A percentile compares a stretch with the other conserved stretches of the same genome.
phyloP scores from a whole-genome alignment of 1,140 invertebrate genomes.

The Caenorhabditis latens region DNA sequence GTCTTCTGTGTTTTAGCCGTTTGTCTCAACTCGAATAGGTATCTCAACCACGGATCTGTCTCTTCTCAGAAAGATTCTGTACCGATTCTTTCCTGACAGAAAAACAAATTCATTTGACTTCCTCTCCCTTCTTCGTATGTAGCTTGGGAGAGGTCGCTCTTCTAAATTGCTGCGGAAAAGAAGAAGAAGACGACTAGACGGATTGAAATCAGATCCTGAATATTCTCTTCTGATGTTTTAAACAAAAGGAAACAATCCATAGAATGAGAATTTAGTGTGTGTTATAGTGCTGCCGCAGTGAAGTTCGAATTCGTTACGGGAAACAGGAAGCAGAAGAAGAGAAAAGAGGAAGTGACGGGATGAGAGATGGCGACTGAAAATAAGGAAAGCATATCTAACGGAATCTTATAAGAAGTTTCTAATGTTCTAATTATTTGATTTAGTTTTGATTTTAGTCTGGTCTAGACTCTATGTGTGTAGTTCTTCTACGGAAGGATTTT shows the following conservation, averaged over 20 bases:
- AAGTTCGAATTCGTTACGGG: neutral
- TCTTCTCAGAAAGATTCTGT: neutral
- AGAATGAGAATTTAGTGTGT: neutral
- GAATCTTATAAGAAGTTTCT: too few species aligned
- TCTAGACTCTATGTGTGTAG: neutral
- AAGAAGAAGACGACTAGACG: neutral
- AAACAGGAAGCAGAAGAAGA: neutral
- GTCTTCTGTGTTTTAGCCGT: neutral
- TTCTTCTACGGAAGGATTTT: too few species aligned
- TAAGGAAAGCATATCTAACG: neutral
- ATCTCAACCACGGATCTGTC: neutral
- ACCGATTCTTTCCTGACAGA: neutral
- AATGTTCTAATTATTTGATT: too few species aligned
- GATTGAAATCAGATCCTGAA: conserved; percentile 12
- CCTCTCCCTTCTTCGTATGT: neutral
- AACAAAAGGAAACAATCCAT: neutral
- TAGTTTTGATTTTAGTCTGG: neutral
- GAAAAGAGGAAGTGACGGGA: neutral
- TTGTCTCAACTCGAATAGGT: neutral
- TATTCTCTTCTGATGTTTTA: neutral
- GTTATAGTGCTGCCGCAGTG: neutral
- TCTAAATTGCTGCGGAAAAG: neutral
- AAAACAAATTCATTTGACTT: neutral
- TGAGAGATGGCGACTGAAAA: neutral
- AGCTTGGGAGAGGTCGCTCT: neutral